Evolutionary conservation across 2,113 vertebrate species (phyloP), one percentile per base, ranked within the genome.

Genomic region (Plectropomus leopardus): DNA sequence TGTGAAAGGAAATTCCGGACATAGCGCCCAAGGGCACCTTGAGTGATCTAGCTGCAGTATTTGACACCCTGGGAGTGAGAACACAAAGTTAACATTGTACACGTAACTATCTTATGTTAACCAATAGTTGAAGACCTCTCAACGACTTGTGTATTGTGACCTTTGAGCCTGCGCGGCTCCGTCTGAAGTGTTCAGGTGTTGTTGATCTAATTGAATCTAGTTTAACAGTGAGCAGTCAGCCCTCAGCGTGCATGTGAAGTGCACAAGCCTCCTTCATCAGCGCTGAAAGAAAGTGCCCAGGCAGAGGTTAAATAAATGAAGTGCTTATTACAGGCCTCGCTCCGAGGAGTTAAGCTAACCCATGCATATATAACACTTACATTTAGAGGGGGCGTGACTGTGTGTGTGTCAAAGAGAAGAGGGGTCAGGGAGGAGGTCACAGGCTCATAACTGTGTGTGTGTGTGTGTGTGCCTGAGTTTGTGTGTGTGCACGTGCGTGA

Each of bases 341-440:
- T 86, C 54, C 48, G 61, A 78, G 81, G 65, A 87, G 72, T 86
- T 88, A 81, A 86, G 67, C 19, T 81, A 91, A 89, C 61, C 72
- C 88, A 92, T 84, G 89, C 88, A 92, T 92, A 89, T 83, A 93
- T 89, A 91, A 89, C 63, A 76, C 76, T 80, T 84, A 90, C 30
- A 82, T 73, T 90, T 58, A 78, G 76, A 72, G 78, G 67, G 67
- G 76, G 82, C 14, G 47, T 48, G 64, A 50, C 59, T 78, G 83
- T 77, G 83, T 73, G 79, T 75, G 76, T 72, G 83, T 78, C 55
- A 45, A 54, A 76, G 45, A 84, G 59, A 76, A 64, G 64, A 44
- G 34, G 76, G 86, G 91, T 90, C 88, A 88, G 55, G 48, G 58
- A 61, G 72, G 91, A 90, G 88, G 92, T 90, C 85, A 84, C 75